These are phyloP conservation scores for Tigriopus californicus DNA, from an alignment of 2,888 invertebrate species.

Conservation along the genomic window DNA sequence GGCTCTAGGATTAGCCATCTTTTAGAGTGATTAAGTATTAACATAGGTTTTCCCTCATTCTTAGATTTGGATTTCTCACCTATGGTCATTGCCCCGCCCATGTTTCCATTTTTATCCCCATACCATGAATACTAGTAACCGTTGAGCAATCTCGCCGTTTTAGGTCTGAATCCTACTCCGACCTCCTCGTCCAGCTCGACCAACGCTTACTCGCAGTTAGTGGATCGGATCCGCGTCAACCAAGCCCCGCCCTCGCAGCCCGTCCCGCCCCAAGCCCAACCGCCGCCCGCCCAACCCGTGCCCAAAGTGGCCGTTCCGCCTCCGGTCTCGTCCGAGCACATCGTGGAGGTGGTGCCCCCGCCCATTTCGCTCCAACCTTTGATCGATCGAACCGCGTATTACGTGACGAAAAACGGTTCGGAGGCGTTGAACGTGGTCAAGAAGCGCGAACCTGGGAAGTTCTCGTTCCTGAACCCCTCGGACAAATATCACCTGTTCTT, in stretches of 20 bases:
- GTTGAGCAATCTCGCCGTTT: too few relatives aligned
- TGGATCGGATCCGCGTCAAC: constrained; percentile 60
- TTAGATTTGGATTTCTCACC: too few relatives aligned
- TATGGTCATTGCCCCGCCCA: too few relatives aligned
- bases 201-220: constrained; percentile 68
- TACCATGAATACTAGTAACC: too few relatives aligned
- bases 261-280: constrained; percentile 12
- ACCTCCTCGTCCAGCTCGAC: constrained; percentile 51
- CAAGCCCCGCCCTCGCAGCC: constrained; percentile 20
- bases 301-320: neutral
- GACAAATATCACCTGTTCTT: constrained; percentile 69
- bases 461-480: constrained; percentile 58
- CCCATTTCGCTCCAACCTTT: constrained; percentile 57
- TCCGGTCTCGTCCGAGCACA: neutral
- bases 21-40: too few relatives aligned
- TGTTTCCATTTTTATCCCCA: too few relatives aligned
- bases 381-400: constrained; percentile 87
- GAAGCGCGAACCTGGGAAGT: constrained; percentile 49
- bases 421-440: constrained; percentile 75
- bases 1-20: too few relatives aligned
- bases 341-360: constrained; percentile 40
- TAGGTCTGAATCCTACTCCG: constrained; percentile 28
- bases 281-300: neutral
- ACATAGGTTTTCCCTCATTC: too few relatives aligned
- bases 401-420: constrained; percentile 82